Evolutionary conservation across 2,888 invertebrate genomes (phyloP), one percentile per base, ranked within the genome.

Genomic region (Conops quadrifasciatus): DNA sequence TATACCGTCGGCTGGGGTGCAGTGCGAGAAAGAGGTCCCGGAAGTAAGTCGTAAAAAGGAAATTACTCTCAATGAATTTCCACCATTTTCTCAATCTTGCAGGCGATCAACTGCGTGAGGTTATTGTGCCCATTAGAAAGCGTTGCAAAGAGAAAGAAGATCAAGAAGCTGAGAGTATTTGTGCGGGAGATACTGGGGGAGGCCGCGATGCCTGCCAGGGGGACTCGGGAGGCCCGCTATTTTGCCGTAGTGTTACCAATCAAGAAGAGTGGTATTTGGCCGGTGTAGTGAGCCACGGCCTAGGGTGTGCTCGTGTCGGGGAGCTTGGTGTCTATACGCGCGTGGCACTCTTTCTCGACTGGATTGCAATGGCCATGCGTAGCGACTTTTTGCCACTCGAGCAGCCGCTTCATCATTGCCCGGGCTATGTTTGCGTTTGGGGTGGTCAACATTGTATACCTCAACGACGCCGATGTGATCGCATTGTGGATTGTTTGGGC

Each of bases 1-100:
- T 90, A 91, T 0, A 91, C 92, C 2, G 90, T 93, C 13, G 95
- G 95, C 16, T 95, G 95, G 95, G 95, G 95, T 66, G 92, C 94
- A 1, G 89, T 90, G 0, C 80, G 87, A 0, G 95, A 95, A 84
- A 90, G 90, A 79, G 94, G 94, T 67, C 88, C 90, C 3, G 92
- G 93, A 85, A 93, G 94, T 94, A 87, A 91, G 91, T 80, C 19
- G 5, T n/a, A 24, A 1, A 24, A 28, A 1, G 21, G 11, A 30
- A 47, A 5, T 24, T 13, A 13, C 5, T 11, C 13, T n/a, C 7
- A 16, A 13, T 2, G 19, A 43, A 45, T 21, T 47, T 16, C 2
- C 24, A 30, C 21, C 24, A 28, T 26, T 58, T 26, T 28, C 58
- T 24, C 9, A 26, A 58, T 11, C 9, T 62, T 85, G 62, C 76